Percentiles rank a stretch among this genome's conserved stretches.
These are phyloP conservation scores for Eustalomyia histrio DNA, from an alignment of 2,888 invertebrate species.

Conservation along the genomic window DNA sequence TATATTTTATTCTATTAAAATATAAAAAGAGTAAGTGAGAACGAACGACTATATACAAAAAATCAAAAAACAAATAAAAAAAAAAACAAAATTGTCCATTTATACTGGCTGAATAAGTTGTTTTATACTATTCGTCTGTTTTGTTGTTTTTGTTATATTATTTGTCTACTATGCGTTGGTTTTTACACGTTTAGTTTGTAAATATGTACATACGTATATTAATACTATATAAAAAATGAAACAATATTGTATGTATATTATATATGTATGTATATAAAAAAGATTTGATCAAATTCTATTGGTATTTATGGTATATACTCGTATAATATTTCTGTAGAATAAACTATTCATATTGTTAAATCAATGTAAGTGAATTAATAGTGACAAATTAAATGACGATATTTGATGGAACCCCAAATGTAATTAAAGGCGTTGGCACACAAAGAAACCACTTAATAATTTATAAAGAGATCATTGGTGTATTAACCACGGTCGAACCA, in stretches of 20 bases:
- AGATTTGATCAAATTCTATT: neutral
- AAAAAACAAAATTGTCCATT: slow-evolving; percentile 42
- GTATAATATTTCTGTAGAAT: neutral
- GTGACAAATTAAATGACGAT: neutral
- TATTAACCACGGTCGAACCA: too few relatives aligned
- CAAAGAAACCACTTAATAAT: neutral
- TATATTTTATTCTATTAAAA: slow-evolving; percentile 66
- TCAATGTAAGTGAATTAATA: neutral
- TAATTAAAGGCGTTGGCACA: slow-evolving; percentile 17
- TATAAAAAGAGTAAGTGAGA: slow-evolving; percentile 66
- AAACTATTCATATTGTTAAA: neutral
- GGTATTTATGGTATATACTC: neutral
- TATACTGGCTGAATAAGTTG: slow-evolving; percentile 59
- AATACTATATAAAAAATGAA: slow-evolving; percentile 9
- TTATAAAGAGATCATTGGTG: too few relatives aligned
- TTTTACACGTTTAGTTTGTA: slow-evolving; percentile 52
- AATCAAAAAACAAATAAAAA: neutral
- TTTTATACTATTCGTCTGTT: slow-evolving; percentile 59
- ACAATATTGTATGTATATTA: neutral
- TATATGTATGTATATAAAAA: neutral
- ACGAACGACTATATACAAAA: slow-evolving; percentile 46
- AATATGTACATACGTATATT: neutral
- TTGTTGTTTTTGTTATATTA: slow-evolving; percentile 26
- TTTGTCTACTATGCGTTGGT: slow-evolving; percentile 28
- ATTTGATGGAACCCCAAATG: neutral